Base-by-base conservation (phyloP, 1,140 invertebrate species). In the Drosophila sproati region DNA sequence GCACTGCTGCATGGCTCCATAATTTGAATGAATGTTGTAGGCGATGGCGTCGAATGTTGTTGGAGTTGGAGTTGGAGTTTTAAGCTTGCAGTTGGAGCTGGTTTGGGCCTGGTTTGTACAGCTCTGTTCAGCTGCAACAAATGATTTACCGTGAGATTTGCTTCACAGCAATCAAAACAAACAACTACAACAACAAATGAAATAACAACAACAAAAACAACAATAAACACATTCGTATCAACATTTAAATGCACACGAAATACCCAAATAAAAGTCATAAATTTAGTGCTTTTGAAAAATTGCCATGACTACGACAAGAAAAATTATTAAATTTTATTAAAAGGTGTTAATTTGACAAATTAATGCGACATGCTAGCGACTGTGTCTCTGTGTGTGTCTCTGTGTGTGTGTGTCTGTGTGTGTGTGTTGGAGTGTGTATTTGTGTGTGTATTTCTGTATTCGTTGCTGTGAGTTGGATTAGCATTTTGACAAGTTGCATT, bases 21-120 rank as follows among this genome's bases (percentile, higher is more conserved):
- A 88, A 88, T 88, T 89, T 87, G 85, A 87, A 87, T 87, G 83
- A 87, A 87, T 88, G 83, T 87, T 88, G 83, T 88, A 87, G 83
- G 83, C 83, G 85, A 80, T 80, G 82, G 74, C 61, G 71, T 51
- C 56, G 59, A 5, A 41, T 41, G 39, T 7, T 57, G 57, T 60
- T 37, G 69, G 34, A 73, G 64, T 8, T 12, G 50, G 37, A 54
- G 51, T 41, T 32, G 52, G 4, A 54, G 29, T 43, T n/a, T 43
- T 43, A 20, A 20, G 20, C 20, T 32, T 3, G 6, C 1, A 52
- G 47, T 20, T 32, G 54, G 37, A 28, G 45, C 32, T 5, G 31
- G 32, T 4, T 4, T 43, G 39, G 39, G 39, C 39, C 10, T n/a
- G 39, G 39, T 43, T 43, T n/a, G 39, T 8, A n/a, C 1, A 34